A percentile compares a stretch with the other conserved stretches of the same genome.
These are phyloP conservation scores for Numida meleagris DNA, from an alignment of 2,113 vertebrate genomes.

Conservation along the genomic window DNA sequence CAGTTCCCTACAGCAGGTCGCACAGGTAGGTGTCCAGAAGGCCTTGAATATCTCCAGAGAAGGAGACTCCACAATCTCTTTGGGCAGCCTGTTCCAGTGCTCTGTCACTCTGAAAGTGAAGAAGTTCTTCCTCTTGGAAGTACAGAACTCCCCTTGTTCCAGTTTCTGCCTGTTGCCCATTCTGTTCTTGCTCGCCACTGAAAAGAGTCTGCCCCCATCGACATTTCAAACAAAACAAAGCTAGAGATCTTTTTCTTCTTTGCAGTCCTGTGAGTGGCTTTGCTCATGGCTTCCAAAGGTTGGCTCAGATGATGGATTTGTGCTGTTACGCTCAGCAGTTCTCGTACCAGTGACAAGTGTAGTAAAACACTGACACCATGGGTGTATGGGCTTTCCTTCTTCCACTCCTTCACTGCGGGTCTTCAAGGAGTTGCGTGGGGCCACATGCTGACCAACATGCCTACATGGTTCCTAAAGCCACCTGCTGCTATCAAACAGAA, in stretches of 20 bases:
- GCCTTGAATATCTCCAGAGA: too few species aligned
- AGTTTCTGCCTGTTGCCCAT: too few species aligned
- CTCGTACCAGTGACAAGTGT: background rate
- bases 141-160: too few species aligned
- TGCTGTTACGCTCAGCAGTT: background rate
- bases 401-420: background rate
- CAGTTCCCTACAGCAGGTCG: too few species aligned
- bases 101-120: too few species aligned
- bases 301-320: background rate
- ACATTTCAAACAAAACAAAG: background rate
- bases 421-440: background rate
- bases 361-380: background rate
- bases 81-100: too few species aligned
- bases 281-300: background rate
- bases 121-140: too few species aligned
- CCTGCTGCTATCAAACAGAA: background rate
- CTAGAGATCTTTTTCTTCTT: background rate
- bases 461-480: fast-evolving
- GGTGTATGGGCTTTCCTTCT: background rate
- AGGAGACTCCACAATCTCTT: too few species aligned
- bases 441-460: background rate
- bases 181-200: too few species aligned
- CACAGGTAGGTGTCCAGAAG: too few species aligned
- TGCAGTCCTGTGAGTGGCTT: background rate
- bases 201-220: too few species aligned